Evolutionary conservation across 2,113 vertebrate genomes (phyloP).

Genomic region (Scophthalmus maximus): DNA sequence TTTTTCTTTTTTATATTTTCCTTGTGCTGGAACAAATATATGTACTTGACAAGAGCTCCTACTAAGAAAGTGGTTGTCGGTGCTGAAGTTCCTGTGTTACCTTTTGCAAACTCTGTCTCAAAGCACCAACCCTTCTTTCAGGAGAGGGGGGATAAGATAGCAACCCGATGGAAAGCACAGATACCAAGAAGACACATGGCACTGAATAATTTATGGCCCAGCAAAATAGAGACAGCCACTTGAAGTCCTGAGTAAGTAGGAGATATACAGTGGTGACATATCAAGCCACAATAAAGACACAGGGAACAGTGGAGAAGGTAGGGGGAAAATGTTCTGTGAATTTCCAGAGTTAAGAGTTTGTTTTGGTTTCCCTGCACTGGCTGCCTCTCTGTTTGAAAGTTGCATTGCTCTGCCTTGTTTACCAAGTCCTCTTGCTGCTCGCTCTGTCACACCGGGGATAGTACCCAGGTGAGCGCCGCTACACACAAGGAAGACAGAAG

Average conservation of each 20-base stretch:
- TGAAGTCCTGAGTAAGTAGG: slow-evolving; percentile 86
- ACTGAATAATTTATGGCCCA: slow-evolving; percentile 86
- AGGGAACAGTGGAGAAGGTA: slow-evolving; percentile 77
- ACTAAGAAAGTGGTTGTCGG: slow-evolving; percentile 86
- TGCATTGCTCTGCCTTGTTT: slow-evolving; percentile 84
- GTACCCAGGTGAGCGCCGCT: slow-evolving; percentile 78
- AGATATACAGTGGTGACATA: slow-evolving; percentile 86
- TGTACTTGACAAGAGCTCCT: slow-evolving; percentile 85
- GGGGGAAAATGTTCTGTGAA: slow-evolving; percentile 76
- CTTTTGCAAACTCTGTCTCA: slow-evolving; percentile 86
- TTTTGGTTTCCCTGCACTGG: slow-evolving; percentile 80
- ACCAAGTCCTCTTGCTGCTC: slow-evolving; percentile 81
- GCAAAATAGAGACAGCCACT: slow-evolving; percentile 85
- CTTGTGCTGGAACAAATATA: slow-evolving; percentile 83
- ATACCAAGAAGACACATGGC: slow-evolving; percentile 83
- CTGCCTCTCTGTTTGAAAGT: slow-evolving; percentile 82
- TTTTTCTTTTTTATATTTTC: slow-evolving; percentile 81
- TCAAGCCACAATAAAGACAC: slow-evolving; percentile 86
- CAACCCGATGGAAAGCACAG: slow-evolving; percentile 81
- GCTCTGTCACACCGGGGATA: slow-evolving; percentile 78
- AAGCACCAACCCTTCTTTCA: slow-evolving; percentile 82
- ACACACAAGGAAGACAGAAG: slow-evolving; percentile 75
- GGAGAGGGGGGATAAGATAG: slow-evolving; percentile 80
- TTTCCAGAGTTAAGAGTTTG: slow-evolving; percentile 83
- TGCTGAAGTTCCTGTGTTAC: slow-evolving; percentile 85